These are phyloP conservation scores for Scaptomyza polygonia DNA, from an alignment of 2,888 invertebrate species.

Conservation along the genomic window DNA sequence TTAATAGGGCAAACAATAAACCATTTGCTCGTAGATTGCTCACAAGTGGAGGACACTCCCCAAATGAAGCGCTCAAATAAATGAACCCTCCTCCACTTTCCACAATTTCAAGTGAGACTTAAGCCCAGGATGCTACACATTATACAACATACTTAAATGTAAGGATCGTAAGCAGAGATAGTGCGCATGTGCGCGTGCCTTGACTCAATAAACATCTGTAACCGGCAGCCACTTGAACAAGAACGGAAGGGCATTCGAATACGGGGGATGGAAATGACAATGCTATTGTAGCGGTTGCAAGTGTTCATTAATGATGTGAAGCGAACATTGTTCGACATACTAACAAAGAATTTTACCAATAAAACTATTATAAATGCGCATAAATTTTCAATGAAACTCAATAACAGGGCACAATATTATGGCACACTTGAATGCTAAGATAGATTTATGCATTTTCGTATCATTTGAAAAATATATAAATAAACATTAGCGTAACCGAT, in stretches of 20 bases:
- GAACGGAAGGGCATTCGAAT: conserved; percentile 7
- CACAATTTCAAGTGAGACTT: conserved; percentile 6
- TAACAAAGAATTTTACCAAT: conserved; percentile 45
- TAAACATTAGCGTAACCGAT: conserved; percentile 32
- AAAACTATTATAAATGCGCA: conserved; percentile 72
- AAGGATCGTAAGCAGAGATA: conserved; percentile 41
- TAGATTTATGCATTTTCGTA: conserved; percentile 2
- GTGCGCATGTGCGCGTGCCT: conserved; percentile 73
- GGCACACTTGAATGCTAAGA: conserved; percentile 31
- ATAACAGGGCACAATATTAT: conserved; percentile 48
- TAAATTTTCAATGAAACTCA: conserved; percentile 54
- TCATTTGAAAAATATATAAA: conserved; percentile 36
- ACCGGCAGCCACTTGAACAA: conserved; percentile 26
- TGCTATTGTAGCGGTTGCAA: conserved; percentile 28
- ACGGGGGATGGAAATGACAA: conserved; percentile 1
- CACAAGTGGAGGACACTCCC: conserved; percentile 30
- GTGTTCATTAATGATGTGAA: conserved; percentile 73
- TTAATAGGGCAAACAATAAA: conserved; percentile 46
- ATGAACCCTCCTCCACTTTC: conserved; percentile 9
- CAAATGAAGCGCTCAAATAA: conserved; percentile 21
- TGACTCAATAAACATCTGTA: conserved; percentile 55
- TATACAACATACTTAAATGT: conserved; percentile 2
- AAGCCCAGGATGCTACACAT: conserved; percentile 54
- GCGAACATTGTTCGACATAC: conserved; percentile 27
- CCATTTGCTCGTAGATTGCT: conserved; percentile 34